These are phyloP conservation scores for Heliconius melpomene DNA, from an alignment of 1,140 invertebrate species.

Conservation along the genomic window DNA sequence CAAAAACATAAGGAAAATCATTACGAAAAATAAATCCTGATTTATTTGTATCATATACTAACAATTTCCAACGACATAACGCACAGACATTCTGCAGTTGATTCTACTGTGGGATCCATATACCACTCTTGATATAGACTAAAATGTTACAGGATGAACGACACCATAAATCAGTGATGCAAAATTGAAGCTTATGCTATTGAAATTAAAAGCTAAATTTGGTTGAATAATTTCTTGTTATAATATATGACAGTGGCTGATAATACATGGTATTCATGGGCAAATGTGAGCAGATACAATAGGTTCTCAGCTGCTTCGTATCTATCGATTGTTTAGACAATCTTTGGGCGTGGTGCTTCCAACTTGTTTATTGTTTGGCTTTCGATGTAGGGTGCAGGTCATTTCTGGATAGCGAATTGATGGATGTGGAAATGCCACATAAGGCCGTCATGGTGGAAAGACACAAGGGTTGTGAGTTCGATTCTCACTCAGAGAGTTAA, in stretches of 20 bases:
- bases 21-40: slow-evolving; percentile 19
- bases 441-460: too few relatives aligned
- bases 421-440: background rate
- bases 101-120: slow-evolving; percentile 37
- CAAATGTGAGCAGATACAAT: slow-evolving; percentile 43
- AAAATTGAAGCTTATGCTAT: background rate
- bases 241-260: slow-evolving; percentile 21
- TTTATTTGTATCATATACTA: background rate
- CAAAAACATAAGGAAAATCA: slow-evolving; percentile 17
- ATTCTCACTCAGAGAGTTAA: too few relatives aligned
- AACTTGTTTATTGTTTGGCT: slow-evolving; percentile 30
- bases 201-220: background rate
- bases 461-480: too few relatives aligned
- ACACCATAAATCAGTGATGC: background rate
- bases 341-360: slow-evolving; percentile 36
- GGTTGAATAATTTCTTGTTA: background rate
- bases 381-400: background rate
- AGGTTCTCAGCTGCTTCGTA: slow-evolving; percentile 39
- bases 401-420: background rate
- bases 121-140: slow-evolving; percentile 31
- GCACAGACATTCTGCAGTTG: slow-evolving; percentile 36
- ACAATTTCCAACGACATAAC: slow-evolving; percentile 26
- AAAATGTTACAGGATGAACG: slow-evolving; percentile 7
- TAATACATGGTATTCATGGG: slow-evolving; percentile 38
- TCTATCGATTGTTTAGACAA: slow-evolving; percentile 45